Base-by-base conservation (phyloP, 2,113 vertebrate species). In the Hyla sarda region DNA sequence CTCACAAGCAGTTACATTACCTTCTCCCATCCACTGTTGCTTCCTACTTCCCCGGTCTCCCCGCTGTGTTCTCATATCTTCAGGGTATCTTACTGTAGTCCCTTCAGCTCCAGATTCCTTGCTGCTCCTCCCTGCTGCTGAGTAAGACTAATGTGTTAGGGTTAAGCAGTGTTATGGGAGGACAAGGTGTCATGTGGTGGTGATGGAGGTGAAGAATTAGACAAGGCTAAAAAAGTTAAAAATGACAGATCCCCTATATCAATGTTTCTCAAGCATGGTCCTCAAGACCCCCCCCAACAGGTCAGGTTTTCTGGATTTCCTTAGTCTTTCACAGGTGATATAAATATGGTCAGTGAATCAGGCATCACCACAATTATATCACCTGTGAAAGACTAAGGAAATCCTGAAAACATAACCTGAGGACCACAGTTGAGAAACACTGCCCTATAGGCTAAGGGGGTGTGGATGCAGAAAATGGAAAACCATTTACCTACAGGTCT, bases 131-230 rank as follows among this genome's bases (percentile, higher is more conserved):
- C 54, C 54, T 25, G 54, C 77, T 80, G 77, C 77, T 32, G 54
- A 60, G 77, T 7, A 80, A 80, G 77, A 80, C 77, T 80, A 62
- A 80, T 60, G 77, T 54, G 77, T 80, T 80, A 80, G 77, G 77
- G 77, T 80, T 80, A 62, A 80, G 52, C 77, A 45, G 77, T 52
- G 19, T 56, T 30, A 79, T 11, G 76, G 34, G 54, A 32, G 76
- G 32, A 58, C 34, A 14, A 9, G 48, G 48, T 52, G 74, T 52
- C 47, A 32, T 50, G 48, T 54, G 28, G n/a, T 47, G 52, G 50
- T 79, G 77, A 79, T 69, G 30, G 17, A 5, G n/a, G 23, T 16
- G 56, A 13, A 32, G 2, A 37, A 32, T 23, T 25, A 80, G 34
- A 52, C 32, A 45, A 62, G n/a, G 56, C 41, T 28, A 17, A 28